phyloP scores from a whole-genome alignment of 2,113 vertebrate genomes.

The Romanogobio albipinnatus region DNA sequence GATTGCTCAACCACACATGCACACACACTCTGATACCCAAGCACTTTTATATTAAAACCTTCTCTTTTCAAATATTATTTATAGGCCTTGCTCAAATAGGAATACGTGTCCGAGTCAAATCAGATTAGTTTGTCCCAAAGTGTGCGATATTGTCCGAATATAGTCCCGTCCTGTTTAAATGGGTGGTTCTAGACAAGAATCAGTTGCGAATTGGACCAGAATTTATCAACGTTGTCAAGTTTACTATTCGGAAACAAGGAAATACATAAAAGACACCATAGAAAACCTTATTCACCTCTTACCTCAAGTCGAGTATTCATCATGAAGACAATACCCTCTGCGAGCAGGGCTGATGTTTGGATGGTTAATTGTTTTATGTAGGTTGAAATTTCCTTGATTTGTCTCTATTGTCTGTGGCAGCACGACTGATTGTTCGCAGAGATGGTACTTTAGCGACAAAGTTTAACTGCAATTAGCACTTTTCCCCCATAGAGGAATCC shows the following conservation, averaged over 20 bases:
- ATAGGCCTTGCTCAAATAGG: neutral
- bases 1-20: constrained; percentile 21
- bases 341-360: neutral
- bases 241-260: neutral
- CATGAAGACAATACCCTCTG: constrained; percentile 8
- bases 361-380: constrained; percentile 19
- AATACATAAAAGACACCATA: neutral
- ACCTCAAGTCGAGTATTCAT: constrained; percentile 25
- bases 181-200: neutral
- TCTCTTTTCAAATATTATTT: neutral
- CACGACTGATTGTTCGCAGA: neutral
- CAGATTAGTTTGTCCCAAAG: neutral
- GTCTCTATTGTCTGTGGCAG: constrained; percentile 12
- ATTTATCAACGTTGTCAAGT: neutral
- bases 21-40: neutral
- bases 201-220: neutral
- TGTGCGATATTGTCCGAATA: neutral
- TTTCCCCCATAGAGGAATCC: constrained; percentile 45
- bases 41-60: neutral
- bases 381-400: constrained; percentile 24
- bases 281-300: neutral
- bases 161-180: neutral
- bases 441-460: constrained; percentile 20
- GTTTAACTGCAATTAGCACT: constrained; percentile 47
- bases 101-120: neutral